Evolutionary conservation across 92 coral and sea anemone genomes (phyloP).

Genomic region (Parazoanthus swiftii): DNA sequence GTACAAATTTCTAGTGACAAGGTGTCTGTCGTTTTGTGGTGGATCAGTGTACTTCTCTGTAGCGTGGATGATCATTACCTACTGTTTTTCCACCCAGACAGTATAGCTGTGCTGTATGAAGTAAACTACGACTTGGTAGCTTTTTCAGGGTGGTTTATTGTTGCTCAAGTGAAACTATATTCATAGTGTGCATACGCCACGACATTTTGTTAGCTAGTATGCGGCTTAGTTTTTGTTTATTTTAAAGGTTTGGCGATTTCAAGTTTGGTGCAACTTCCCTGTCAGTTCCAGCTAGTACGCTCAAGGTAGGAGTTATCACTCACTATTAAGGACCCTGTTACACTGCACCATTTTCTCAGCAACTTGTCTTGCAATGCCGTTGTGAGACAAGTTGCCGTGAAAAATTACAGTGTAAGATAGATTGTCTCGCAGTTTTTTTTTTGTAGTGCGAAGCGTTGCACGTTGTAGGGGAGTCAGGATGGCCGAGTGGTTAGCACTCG

Average conservation of each 20-base stretch:
- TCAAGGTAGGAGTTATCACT: constrained; percentile 59
- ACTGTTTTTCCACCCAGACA: constrained; percentile 75
- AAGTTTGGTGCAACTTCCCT: constrained; percentile 94
- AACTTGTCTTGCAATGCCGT: too few relatives aligned
- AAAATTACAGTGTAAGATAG: too few relatives aligned
- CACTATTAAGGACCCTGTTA: too few relatives aligned
- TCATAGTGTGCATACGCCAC: neutral
- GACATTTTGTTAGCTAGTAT: neutral
- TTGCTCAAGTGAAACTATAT: neutral
- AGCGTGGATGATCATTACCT: neutral
- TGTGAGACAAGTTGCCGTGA: too few relatives aligned
- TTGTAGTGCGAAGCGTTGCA: too few relatives aligned
- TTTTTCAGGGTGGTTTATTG: too few relatives aligned
- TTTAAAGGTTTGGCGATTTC: constrained; percentile 76
- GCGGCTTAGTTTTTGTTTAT: neutral
- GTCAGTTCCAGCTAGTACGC: constrained; percentile 73
- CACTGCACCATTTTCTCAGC: too few relatives aligned
- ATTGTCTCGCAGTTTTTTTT: too few relatives aligned
- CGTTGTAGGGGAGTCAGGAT: too few relatives aligned
- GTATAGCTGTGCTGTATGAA: too few relatives aligned
- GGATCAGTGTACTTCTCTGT: neutral
- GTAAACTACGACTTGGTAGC: too few relatives aligned
- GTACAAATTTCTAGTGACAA: neutral
- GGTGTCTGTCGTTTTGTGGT: neutral
- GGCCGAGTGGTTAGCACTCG: too few relatives aligned